Base-by-base conservation (phyloP, 2,797 vertebrate genomes). In the Chromis chromis region DNA sequence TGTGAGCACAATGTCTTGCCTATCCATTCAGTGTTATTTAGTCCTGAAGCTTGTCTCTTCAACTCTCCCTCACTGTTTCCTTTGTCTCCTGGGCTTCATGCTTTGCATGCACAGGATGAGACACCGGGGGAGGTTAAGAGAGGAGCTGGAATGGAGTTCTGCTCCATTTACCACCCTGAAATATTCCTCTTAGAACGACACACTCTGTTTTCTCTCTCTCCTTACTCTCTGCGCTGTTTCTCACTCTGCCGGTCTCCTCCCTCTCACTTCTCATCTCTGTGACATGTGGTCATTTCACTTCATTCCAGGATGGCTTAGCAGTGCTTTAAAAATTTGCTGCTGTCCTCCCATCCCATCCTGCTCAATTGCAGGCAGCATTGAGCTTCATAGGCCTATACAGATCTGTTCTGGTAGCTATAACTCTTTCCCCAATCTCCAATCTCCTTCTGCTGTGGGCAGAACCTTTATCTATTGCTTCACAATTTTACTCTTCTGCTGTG, bases 131-230 rank as follows among this genome's bases (percentile, higher is more conserved):
- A 91, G 90, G 91, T 94, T 91, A 91, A 90, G 88, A 92, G 89
- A 88, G 87, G 88, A 90, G 90, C 89, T 88, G 87, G 88, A 93
- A 93, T 92, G 76, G 92, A 91, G 93, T 94, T 93, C 90, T 94
- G 89, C 92, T 94, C 93, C 91, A 94, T 93, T 93, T 93, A 91
- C 91, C 88, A 82, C 79, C 79, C 86, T 92, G 89, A 92, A 92
- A 92, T 92, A 94, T 93, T 94, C 92, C 86, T 88, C 90, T 91
- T 84, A 88, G 89, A 92, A 90, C 76, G 86, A 86, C 86, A 79
- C 88, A 86, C 85, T 87, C 84, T 88, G 84, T 88, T 91, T 86
- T 90, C 89, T 87, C 84, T 83, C 88, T 81, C 81, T 80, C 78
- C 65, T 52, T 39, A 70, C 84, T 79, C 78, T 57, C 70, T 28